Evolutionary conservation across 1,140 invertebrate genomes (phyloP).

Genomic region (Bombus difficillimus): DNA sequence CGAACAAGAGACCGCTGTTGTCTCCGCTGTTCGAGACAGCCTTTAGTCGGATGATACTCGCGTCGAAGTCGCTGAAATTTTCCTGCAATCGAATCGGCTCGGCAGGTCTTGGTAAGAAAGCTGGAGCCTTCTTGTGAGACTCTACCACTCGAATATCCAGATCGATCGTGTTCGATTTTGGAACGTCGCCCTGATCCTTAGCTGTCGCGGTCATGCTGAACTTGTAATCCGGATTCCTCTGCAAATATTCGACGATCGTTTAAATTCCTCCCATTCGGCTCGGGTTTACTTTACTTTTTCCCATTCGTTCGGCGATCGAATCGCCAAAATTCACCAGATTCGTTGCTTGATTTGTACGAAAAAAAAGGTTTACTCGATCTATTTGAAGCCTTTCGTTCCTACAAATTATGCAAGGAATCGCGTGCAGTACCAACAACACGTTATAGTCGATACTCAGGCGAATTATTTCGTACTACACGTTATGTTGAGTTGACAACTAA

Average conservation of each 20-base stretch:
- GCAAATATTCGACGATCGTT: slow-evolving; percentile 53
- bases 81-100: slow-evolving; percentile 88
- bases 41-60: slow-evolving; percentile 86
- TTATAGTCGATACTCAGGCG: too few relatives aligned
- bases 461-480: too few relatives aligned
- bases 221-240: slow-evolving; percentile 86
- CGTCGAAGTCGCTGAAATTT: slow-evolving; percentile 87
- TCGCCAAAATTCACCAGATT: too few relatives aligned
- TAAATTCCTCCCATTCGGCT: not conserved
- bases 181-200: slow-evolving; percentile 87
- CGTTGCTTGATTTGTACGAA: too few relatives aligned
- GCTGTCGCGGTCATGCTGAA: slow-evolving; percentile 90
- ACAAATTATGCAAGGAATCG: too few relatives aligned
- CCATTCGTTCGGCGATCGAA: too few relatives aligned
- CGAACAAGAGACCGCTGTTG: slow-evolving; percentile 88
- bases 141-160: slow-evolving; percentile 93
- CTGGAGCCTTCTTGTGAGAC: slow-evolving; percentile 93
- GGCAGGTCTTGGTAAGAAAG: slow-evolving; percentile 85
- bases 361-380: too few relatives aligned
- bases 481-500: too few relatives aligned
- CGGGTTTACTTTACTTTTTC: too few relatives aligned
- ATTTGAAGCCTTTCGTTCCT: too few relatives aligned
- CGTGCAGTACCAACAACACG: too few relatives aligned
- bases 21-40: slow-evolving; percentile 90
- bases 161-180: slow-evolving; percentile 86